These are phyloP conservation scores for Apostichopus japonicus DNA, from an alignment of 35 echinoderm and acorn worm genomes.

Conservation along the genomic window DNA sequence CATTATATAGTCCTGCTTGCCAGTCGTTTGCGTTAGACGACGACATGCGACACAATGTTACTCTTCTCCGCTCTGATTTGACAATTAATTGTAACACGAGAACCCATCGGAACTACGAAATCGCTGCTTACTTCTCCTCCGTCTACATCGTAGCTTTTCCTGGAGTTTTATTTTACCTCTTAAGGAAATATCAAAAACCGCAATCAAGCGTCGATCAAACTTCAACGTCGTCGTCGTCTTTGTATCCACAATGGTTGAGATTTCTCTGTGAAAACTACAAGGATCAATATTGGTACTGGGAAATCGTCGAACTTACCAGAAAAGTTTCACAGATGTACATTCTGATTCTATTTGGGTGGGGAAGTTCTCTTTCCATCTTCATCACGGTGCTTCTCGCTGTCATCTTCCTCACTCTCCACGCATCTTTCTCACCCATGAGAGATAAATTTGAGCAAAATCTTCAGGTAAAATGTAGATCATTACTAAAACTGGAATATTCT, in stretches of 20 bases:
- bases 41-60: background rate
- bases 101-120: constrained; percentile 13
- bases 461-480: constrained; percentile 15
- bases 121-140: constrained; percentile 18
- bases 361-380: constrained; percentile 11
- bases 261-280: background rate
- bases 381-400: constrained; percentile 24
- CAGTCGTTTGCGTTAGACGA: constrained; percentile 36
- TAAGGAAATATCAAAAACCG: background rate
- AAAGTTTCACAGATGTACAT: background rate
- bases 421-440: constrained; percentile 49
- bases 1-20: constrained; percentile 39
- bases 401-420: constrained; percentile 32
- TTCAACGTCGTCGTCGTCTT: background rate
- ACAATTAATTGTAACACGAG: constrained; percentile 35
- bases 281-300: background rate
- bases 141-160: constrained; percentile 58
- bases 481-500: no score
- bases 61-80: constrained; percentile 34
- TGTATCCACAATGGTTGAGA: background rate
- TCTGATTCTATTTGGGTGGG: background rate
- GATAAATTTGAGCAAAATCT: constrained; percentile 42
- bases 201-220: background rate
- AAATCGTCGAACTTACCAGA: background rate
- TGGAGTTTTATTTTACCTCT: background rate